Evolutionary conservation across 2,113 vertebrate species (phyloP).

Genomic region (Tachysurus vachellii): DNA sequence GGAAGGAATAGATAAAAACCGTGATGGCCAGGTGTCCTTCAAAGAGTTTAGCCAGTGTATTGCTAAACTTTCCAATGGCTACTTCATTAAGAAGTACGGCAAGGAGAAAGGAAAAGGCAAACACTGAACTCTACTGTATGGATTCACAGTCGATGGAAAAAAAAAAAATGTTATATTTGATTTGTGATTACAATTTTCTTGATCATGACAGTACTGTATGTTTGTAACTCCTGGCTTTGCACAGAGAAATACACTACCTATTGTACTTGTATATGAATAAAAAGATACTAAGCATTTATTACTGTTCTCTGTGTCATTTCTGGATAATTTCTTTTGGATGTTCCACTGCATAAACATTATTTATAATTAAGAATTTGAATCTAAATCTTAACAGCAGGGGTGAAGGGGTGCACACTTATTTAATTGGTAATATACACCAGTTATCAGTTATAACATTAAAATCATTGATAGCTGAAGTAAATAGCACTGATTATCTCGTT

Average conservation of each 20-base stretch:
- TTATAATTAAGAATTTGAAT: neutral
- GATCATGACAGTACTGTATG: neutral
- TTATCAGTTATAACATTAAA: too few relatives aligned
- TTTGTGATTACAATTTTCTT: neutral
- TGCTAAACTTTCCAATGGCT: conserved; percentile 56
- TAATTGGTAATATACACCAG: too few relatives aligned
- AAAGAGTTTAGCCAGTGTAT: conserved; percentile 67
- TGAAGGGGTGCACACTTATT: neutral
- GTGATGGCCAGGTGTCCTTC: conserved; percentile 71
- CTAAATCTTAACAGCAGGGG: neutral
- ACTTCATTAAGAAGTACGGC: conserved; percentile 61
- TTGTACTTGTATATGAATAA: neutral
- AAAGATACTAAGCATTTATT: neutral
- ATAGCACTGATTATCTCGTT: too few relatives aligned
- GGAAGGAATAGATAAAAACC: conserved; percentile 68
- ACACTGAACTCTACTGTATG: neutral
- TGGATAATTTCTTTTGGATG: neutral
- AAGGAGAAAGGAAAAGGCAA: conserved; percentile 47
- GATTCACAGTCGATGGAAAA: neutral
- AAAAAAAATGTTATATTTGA: neutral
- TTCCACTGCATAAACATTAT: neutral
- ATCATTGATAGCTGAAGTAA: too few relatives aligned
- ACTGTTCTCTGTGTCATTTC: neutral
- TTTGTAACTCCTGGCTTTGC: neutral
- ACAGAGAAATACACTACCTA: neutral